Conservation (phyloP, 2,797 vertebrate genomes). For the Sternarchorhynchus goeldii region DNA sequence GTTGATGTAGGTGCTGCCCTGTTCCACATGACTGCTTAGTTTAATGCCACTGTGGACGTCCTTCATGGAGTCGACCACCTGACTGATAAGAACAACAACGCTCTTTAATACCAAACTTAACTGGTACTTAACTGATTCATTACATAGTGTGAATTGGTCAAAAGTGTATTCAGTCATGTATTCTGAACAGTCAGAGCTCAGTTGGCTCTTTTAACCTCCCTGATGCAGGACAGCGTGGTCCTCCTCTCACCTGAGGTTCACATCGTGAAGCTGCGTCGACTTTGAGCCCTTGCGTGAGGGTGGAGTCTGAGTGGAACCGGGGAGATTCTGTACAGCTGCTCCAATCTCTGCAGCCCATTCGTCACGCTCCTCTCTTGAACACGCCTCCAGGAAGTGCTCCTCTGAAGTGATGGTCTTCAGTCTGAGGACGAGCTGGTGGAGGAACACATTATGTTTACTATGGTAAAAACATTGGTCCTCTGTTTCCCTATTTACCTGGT, state of each 20-base stretch:
- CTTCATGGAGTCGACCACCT: constrained; percentile 89
- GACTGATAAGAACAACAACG: constrained; percentile 65
- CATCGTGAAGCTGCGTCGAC: constrained; percentile 77
- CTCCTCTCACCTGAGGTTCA: constrained; percentile 83
- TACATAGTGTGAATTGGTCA: too few relatives aligned
- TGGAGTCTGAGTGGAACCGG: constrained; percentile 56
- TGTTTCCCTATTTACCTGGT: background rate
- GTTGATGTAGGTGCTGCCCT: constrained; percentile 88
- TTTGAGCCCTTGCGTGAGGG: constrained; percentile 41
- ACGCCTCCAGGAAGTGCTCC: constrained; percentile 90
- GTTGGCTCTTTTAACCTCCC: too few relatives aligned
- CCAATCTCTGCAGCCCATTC: constrained; percentile 88
- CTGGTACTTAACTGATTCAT: too few relatives aligned
- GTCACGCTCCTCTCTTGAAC: constrained; percentile 89
- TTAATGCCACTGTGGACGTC: constrained; percentile 85
- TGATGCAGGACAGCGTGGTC: too few relatives aligned
- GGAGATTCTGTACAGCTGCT: constrained; percentile 78
- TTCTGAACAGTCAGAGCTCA: too few relatives aligned
- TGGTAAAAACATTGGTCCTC: background rate
- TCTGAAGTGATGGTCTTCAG: constrained; percentile 81
- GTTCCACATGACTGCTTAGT: constrained; percentile 81
- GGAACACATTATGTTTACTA: background rate
- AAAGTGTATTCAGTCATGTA: too few relatives aligned
- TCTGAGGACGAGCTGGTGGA: constrained; percentile 82
- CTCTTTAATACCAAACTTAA: constrained; percentile 5